Evolutionary conservation across 2,797 vertebrate genomes (phyloP).

Genomic region (Argyrosomus regius): DNA sequence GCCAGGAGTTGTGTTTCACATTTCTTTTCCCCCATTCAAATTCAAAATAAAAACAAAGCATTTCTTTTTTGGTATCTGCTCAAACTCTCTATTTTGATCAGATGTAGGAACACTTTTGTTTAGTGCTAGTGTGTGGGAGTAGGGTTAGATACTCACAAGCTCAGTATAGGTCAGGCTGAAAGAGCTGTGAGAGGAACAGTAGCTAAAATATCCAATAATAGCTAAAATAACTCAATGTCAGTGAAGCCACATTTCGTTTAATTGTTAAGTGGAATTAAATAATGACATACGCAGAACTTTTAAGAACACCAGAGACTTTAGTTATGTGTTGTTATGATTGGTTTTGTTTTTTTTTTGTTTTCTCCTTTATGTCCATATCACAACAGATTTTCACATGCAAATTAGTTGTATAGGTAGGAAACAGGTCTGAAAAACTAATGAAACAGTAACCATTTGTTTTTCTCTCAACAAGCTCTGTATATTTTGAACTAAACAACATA

Average conservation of each 20-base stretch:
- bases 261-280: slow-evolving; percentile 17
- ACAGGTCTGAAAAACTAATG: neutral
- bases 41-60: neutral
- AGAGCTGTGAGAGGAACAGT: slow-evolving; percentile 14
- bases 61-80: slow-evolving; percentile 1
- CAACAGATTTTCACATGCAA: neutral
- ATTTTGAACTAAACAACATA: slow-evolving; percentile 6
- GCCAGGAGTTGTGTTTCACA: neutral
- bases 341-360: too few relatives aligned
- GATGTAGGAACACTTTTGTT: slow-evolving; percentile 39
- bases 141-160: slow-evolving; percentile 31
- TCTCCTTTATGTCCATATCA: neutral
- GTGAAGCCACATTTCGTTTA: slow-evolving; percentile 1
- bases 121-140: slow-evolving; percentile 46
- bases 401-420: slow-evolving; percentile 3
- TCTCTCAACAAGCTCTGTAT: neutral
- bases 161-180: slow-evolving; percentile 7
- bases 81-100: slow-evolving; percentile 5
- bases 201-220: slow-evolving; percentile 7
- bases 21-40: neutral
- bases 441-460: neutral
- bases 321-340: too few relatives aligned
- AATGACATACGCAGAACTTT: neutral
- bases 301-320: too few relatives aligned
- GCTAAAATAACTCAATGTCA: slow-evolving; percentile 23